phyloP scores from a whole-genome alignment of 2,888 invertebrate species.

The Hypselothyrea guttata region DNA sequence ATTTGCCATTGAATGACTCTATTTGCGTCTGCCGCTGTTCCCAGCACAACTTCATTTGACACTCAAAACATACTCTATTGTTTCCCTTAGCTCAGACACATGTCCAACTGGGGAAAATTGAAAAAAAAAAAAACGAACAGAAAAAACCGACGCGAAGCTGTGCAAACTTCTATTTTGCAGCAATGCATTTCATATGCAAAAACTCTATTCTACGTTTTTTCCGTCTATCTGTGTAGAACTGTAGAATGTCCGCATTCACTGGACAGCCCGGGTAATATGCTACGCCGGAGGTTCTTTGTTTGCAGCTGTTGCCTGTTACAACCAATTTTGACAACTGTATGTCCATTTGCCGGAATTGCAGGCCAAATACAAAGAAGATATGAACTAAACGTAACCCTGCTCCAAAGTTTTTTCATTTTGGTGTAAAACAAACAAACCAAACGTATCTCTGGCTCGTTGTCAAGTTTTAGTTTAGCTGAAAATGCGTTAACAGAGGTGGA shows the following conservation, averaged over 20 bases:
- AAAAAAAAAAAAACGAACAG: constrained; percentile 37
- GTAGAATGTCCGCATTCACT: background rate
- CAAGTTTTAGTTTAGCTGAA: constrained; percentile 56
- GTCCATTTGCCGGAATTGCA: constrained; percentile 63
- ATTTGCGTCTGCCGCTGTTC: too few species aligned
- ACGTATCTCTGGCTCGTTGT: background rate
- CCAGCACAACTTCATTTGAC: too few species aligned
- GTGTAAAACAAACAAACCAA: constrained; percentile 44
- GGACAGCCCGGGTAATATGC: constrained; percentile 22
- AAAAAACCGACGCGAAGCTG: constrained; percentile 52
- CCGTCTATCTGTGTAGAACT: background rate
- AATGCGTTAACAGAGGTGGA: constrained; percentile 24
- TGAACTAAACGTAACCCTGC: background rate
- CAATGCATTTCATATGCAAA: constrained; percentile 67
- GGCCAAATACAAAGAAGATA: constrained; percentile 19
- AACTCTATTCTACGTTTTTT: constrained; percentile 37
- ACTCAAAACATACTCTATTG: background rate
- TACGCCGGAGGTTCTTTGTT: constrained; percentile 34
- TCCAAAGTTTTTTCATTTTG: constrained; percentile 8
- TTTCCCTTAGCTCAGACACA: constrained; percentile 6
- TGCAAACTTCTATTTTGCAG: constrained; percentile 53
- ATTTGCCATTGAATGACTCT: too few species aligned
- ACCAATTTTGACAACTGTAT: constrained; percentile 75
- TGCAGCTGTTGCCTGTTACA: constrained; percentile 60
- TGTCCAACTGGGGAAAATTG: constrained; percentile 54